These are phyloP conservation scores for Protophormia terraenovae DNA, from an alignment of 2,888 invertebrate genomes.

Conservation along the genomic window DNA sequence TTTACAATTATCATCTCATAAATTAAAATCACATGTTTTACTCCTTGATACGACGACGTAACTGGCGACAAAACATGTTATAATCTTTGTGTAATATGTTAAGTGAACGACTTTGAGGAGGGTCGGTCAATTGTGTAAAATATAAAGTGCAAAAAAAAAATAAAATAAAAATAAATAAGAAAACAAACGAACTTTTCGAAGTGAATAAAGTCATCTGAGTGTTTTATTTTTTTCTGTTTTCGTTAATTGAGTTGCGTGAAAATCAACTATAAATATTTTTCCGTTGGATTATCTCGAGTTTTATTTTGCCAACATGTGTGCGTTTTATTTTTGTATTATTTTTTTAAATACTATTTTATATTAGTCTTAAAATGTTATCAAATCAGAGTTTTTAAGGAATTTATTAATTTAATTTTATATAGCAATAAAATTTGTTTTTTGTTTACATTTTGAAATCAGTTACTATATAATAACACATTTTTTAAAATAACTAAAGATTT, in stretches of 20 bases:
- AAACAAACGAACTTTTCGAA: neutral
- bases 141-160: slow-evolving; percentile 32
- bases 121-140: slow-evolving; percentile 32
- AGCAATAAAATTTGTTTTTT: no score
- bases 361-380: slow-evolving; percentile 47
- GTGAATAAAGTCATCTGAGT: slow-evolving; percentile 23
- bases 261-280: slow-evolving; percentile 46
- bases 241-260: slow-evolving; percentile 38
- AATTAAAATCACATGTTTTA: slow-evolving; percentile 34
- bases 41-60: slow-evolving; percentile 8
- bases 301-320: slow-evolving; percentile 58
- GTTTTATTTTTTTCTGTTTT: slow-evolving; percentile 2
- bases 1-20: slow-evolving; percentile 14
- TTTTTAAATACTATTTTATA: neutral
- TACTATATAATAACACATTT: no score
- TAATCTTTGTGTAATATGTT: slow-evolving; percentile 34
- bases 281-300: slow-evolving; percentile 46
- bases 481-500: no score
- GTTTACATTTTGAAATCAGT: no score
- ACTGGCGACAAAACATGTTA: slow-evolving; percentile 42
- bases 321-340: slow-evolving; percentile 45
- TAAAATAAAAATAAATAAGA: no score
- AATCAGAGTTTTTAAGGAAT: slow-evolving; percentile 22
- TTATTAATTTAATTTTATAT: neutral
- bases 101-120: slow-evolving; percentile 58